Conservation (phyloP, 2,888 invertebrate genomes). For the Alentia gelatinosa region DNA sequence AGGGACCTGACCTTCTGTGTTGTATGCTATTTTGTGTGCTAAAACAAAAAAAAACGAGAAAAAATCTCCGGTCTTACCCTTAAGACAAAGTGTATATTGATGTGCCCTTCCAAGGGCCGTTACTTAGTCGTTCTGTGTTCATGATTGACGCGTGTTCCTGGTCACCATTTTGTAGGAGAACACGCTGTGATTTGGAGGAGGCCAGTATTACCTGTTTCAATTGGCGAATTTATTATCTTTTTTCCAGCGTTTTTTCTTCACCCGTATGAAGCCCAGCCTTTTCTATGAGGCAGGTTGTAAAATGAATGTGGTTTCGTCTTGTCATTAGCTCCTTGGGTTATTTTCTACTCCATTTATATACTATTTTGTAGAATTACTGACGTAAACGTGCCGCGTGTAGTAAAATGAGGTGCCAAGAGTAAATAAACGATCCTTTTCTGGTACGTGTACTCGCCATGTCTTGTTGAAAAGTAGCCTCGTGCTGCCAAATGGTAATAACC, state of each 20-base stretch:
- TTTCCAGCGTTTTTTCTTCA: background rate
- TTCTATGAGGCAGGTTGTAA: background rate
- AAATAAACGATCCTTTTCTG: background rate
- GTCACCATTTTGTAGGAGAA: background rate
- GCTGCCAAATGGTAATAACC: background rate
- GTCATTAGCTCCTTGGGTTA: background rate
- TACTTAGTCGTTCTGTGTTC: conserved; percentile 19
- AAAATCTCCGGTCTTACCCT: too few relatives aligned
- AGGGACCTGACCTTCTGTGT: background rate
- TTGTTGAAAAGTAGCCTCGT: background rate
- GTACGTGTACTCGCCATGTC: background rate
- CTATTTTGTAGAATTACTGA: conserved; percentile 15
- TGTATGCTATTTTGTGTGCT: background rate
- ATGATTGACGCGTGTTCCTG: background rate
- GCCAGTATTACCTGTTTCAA: background rate
- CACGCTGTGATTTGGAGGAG: conserved; percentile 17
- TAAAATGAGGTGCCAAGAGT: background rate
- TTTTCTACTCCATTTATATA: background rate
- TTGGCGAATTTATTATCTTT: too few relatives aligned
- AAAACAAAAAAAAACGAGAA: background rate
- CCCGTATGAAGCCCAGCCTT: background rate
- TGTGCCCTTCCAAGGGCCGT: conserved; percentile 12
- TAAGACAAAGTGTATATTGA: background rate
- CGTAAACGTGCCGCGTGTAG: background rate
- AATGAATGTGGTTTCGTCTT: background rate